Conservation (phyloP, 1,140 invertebrate species). For the Linepithema humile region DNA sequence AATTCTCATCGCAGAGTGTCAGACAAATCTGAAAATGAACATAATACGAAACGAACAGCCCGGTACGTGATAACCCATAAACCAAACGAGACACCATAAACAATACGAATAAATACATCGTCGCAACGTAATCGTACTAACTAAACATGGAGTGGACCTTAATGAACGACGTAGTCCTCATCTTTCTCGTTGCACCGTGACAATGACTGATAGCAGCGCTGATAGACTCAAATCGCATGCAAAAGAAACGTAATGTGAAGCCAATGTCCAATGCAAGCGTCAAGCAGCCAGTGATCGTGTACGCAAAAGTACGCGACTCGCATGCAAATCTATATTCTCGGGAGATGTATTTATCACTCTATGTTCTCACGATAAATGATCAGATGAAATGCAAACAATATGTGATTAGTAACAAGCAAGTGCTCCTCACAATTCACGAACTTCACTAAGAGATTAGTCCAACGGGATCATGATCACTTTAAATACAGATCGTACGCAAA, state of each 20-base stretch:
- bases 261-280: constrained; percentile 68
- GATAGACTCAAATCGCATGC: constrained; percentile 69
- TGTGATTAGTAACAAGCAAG: constrained; percentile 75
- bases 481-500: constrained; percentile 62
- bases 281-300: constrained; percentile 62
- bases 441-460: constrained; percentile 51
- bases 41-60: constrained; percentile 25
- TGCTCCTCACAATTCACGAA: constrained; percentile 70
- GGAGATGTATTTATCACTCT: constrained; percentile 21
- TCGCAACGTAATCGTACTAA: constrained; percentile 77
- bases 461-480: constrained; percentile 51
- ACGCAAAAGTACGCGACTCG: constrained; percentile 23
- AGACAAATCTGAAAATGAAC: constrained; percentile 29
- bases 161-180: constrained; percentile 67
- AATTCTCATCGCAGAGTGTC: constrained; percentile 39
- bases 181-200: constrained; percentile 57
- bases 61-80: constrained; percentile 34
- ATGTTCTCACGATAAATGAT: constrained; percentile 55
- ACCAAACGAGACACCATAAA: constrained; percentile 13
- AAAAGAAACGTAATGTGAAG: constrained; percentile 64
- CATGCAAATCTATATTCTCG: constrained; percentile 64
- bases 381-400: constrained; percentile 70
- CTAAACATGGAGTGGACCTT: constrained; percentile 73
- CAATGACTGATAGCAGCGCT: constrained; percentile 4
- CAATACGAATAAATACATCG: constrained; percentile 67